Evolutionary conservation across 1,140 invertebrate genomes (phyloP).

Genomic region (Drosophila albomicans): DNA sequence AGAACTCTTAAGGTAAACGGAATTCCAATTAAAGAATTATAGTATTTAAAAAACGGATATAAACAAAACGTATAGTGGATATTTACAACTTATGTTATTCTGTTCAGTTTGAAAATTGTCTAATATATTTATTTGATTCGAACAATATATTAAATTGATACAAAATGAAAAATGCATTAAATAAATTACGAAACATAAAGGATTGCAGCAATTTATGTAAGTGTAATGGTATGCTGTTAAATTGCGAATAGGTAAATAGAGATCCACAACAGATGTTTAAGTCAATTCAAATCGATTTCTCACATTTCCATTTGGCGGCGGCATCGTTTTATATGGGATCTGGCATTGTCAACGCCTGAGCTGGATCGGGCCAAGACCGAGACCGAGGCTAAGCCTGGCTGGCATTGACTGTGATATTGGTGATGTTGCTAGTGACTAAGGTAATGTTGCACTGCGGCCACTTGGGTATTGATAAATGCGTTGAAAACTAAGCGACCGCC

Average conservation of each 20-base stretch:
- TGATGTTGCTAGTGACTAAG: conserved; percentile 18
- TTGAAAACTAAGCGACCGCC: conserved; percentile 82
- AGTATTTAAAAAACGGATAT: neutral
- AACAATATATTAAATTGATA: conserved; percentile 5
- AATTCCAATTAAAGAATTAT: neutral
- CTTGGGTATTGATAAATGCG: conserved; percentile 82
- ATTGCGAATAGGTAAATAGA: conserved; percentile 22
- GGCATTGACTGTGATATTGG: conserved; percentile 11
- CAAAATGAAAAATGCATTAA: conserved; percentile 9
- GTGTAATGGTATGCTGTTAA: conserved; percentile 9
- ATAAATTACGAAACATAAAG: neutral
- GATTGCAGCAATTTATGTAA: conserved; percentile 1
- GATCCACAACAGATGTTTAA: conserved; percentile 30
- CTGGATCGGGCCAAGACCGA: conserved; percentile 12
- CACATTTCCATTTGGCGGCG: conserved; percentile 39
- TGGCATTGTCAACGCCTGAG: conserved; percentile 75
- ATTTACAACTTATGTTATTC: conserved; percentile 10
- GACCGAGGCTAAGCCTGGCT: conserved; percentile 3
- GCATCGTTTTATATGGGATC: conserved; percentile 40
- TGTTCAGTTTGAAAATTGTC: conserved; percentile 13
- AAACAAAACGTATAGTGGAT: neutral
- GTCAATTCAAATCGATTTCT: conserved; percentile 47
- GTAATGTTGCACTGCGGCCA: conserved; percentile 45
- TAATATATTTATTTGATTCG: conserved; percentile 10
- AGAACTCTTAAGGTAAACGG: neutral